Conservation (phyloP, 2,113 vertebrate genomes). For the Oncorhynchus nerka region DNA sequence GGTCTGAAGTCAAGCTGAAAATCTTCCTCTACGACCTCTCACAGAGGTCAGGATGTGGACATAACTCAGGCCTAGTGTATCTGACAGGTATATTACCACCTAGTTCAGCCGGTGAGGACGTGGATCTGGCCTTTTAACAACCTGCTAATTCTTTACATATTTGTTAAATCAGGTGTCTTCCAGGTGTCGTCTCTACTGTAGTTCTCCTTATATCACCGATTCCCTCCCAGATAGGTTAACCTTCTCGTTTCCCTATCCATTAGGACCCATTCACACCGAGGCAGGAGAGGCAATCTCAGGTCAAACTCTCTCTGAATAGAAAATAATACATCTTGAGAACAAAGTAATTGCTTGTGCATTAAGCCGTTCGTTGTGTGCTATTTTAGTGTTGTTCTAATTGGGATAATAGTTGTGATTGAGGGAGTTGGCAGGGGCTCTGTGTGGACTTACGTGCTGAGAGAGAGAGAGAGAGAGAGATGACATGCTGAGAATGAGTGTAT, state of each 20-base stretch:
- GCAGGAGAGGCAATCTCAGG: not conserved
- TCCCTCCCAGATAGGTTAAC: not conserved
- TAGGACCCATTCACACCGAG: too few species aligned
- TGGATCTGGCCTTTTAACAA: constrained; percentile 49
- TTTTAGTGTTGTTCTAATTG: constrained; percentile 12
- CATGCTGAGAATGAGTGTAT: constrained; percentile 23
- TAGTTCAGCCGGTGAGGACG: constrained; percentile 38
- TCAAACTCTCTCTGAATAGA: not conserved
- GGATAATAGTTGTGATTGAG: not conserved
- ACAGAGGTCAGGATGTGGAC: constrained; percentile 62
- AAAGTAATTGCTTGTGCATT: constrained; percentile 23
- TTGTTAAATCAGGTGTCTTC: constrained; percentile 2
- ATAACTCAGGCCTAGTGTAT: constrained; percentile 46
- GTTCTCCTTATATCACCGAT: not conserved
- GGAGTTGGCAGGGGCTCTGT: constrained; percentile 19
- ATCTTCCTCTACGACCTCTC: constrained; percentile 56
- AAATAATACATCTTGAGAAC: constrained; percentile 19
- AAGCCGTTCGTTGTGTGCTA: constrained; percentile 10
- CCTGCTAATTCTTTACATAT: constrained; percentile 24
- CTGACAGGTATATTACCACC: constrained; percentile 58
- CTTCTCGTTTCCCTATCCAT: too few species aligned
- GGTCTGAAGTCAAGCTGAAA: constrained; percentile 66
- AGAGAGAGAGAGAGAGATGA: constrained; percentile 9
- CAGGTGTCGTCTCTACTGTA: not conserved
- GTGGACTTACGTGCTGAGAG: not conserved